These are phyloP conservation scores for Hippocampus mohnikei DNA, from an alignment of 2,113 vertebrate genomes.

Conservation along the genomic window DNA sequence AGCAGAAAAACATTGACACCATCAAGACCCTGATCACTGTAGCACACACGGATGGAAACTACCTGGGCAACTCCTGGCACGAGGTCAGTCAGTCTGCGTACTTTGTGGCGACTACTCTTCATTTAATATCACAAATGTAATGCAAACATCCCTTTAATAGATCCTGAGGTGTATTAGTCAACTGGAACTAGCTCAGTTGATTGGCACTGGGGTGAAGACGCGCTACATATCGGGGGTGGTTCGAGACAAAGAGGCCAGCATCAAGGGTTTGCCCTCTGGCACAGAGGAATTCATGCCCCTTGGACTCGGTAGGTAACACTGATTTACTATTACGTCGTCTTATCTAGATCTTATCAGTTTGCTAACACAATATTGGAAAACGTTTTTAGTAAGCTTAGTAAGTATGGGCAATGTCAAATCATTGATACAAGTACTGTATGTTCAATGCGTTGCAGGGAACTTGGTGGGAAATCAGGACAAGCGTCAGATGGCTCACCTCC, in stretches of 20 bases:
- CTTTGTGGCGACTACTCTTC: background rate
- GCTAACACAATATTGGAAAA: background rate
- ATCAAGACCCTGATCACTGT: conserved; percentile 98
- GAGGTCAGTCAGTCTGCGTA: conserved; percentile 75
- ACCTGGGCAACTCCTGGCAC: conserved; percentile 96
- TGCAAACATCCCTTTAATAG: conserved; percentile 53
- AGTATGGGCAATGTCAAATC: background rate
- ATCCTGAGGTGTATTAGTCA: conserved; percentile 97
- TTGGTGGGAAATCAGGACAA: conserved; percentile 88
- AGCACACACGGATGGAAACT: conserved; percentile 96
- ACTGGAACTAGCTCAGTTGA: conserved; percentile 92
- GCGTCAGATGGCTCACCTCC: conserved; percentile 91
- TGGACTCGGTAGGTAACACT: conserved; percentile 78
- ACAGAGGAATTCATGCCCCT: conserved; percentile 95
- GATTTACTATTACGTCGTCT: background rate
- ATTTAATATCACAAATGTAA: background rate
- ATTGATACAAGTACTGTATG: background rate
- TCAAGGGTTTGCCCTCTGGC: conserved; percentile 78
- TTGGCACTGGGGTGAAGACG: conserved; percentile 94
- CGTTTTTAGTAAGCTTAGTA: background rate
- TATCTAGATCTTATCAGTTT: background rate
- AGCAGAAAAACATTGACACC: conserved; percentile 98
- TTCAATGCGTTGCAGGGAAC: conserved; percentile 73
- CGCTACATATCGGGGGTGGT: conserved; percentile 90
- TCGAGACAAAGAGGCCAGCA: conserved; percentile 80